Base-by-base conservation (phyloP, 2,797 vertebrate genomes). In the Chelidonichthys spinosus region DNA sequence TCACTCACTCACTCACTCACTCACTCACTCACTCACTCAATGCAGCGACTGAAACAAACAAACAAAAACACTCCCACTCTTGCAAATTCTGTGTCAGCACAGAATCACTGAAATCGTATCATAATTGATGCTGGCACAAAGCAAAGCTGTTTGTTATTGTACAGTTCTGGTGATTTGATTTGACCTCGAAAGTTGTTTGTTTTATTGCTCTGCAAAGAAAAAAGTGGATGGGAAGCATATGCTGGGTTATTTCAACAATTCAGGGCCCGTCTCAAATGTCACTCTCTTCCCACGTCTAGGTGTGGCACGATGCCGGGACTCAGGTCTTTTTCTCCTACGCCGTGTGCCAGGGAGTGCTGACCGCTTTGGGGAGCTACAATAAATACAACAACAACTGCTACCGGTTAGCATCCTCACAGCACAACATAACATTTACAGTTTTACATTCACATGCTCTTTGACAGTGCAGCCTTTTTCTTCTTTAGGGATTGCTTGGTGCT, bases 321-420 rank as follows among this genome's bases (percentile, higher is more conserved):
- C 95, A 97, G 83, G 97, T 98, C 81, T 93, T 98, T 73, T 98
- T 96, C 90, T 96, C 96, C 37, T 97, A 95, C 0, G 95, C 95
- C 15, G 92, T 97, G 72, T 96, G 96, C 73, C 95, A 96, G 79
- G 98, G 98, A 0, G 97, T 97, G n/a, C 92, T 98, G 54, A 98
- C 96, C 0, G 94, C 96, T 52, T 88, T 99, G 81, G 97, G 97
- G 61, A 99, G 98, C 92, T 99, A 97, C 92, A 99, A 98, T 89
- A 96, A 96, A 63, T 99, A 97, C 56, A 95, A 95, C 91, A 97
- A 96, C 90, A 94, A 99, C 91, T 98, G 97, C 81, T 99, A 97
- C 94, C 96, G 93, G 98, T 99, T 80, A 86, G 92, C 49, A 6
- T 40, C 13, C 25, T 46, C 7, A 13, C 36, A 47, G 11, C 5